Evolutionary conservation across 1,140 invertebrate species (phyloP).

Genomic region (Carposina sasakii): DNA sequence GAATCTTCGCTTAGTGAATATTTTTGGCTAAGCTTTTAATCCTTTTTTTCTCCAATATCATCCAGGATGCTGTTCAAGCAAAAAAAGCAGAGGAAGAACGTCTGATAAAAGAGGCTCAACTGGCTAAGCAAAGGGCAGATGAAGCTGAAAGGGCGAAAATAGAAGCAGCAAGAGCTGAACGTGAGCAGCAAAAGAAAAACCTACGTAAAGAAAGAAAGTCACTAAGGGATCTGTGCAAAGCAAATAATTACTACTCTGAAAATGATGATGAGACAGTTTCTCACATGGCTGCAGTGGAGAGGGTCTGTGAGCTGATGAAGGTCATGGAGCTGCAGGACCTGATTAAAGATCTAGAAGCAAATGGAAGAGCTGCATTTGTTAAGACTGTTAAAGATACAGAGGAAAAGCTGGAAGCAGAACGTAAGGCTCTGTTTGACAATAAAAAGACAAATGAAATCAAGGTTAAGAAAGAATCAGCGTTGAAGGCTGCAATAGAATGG

Average conservation of each 20-base stretch:
- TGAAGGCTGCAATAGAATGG: constrained; percentile 79
- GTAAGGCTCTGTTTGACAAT: constrained; percentile 75
- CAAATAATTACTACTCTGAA: constrained; percentile 88
- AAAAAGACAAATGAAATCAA: constrained; percentile 66
- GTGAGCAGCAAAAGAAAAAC: constrained; percentile 86
- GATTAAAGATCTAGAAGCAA: constrained; percentile 79
- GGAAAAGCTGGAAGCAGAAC: constrained; percentile 83
- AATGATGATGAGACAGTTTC: constrained; percentile 83
- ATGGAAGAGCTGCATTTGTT: constrained; percentile 78
- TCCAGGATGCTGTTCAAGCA: constrained; percentile 86
- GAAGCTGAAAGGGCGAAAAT: constrained; percentile 84
- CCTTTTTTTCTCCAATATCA: neutral
- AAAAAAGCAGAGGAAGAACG: constrained; percentile 89
- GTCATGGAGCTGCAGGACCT: constrained; percentile 83
- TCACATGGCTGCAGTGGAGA: constrained; percentile 92
- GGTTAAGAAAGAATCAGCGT: constrained; percentile 48
- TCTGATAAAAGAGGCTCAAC: constrained; percentile 78
- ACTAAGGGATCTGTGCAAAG: constrained; percentile 88
- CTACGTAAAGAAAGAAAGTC: constrained; percentile 91
- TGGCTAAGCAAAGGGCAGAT: constrained; percentile 88
- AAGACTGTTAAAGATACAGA: constrained; percentile 81
- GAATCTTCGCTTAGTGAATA: no score
- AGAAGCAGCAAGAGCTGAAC: constrained; percentile 89
- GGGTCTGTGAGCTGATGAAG: constrained; percentile 88
- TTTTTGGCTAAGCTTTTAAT: no score